Percentiles rank a stretch among this genome's conserved stretches.
Evolutionary conservation across 2,888 invertebrate species (phyloP).

Genomic region (Amphiduros pacificus): DNA sequence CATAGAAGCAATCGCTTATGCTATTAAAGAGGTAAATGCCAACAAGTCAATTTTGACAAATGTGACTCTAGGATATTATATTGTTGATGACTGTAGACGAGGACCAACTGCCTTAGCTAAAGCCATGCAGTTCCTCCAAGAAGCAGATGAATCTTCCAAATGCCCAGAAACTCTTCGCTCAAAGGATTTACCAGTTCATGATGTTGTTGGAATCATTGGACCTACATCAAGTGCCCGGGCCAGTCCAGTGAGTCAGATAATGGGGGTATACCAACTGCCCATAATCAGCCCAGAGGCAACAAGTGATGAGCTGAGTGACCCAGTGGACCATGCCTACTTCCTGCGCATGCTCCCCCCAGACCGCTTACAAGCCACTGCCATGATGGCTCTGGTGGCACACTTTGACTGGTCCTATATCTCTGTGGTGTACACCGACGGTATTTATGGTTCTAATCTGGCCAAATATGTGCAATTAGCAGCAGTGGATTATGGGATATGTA

Average conservation of each 20-base stretch:
- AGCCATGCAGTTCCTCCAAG: not conserved
- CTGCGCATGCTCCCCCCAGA: not conserved
- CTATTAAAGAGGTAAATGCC: not conserved
- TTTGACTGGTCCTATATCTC: conserved; percentile 1
- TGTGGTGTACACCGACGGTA: not conserved
- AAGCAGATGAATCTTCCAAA: not conserved
- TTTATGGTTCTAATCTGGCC: not conserved
- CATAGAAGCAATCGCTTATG: not conserved
- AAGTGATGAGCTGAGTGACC: not conserved
- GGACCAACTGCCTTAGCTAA: not conserved
- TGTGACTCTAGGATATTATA: not conserved
- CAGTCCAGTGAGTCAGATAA: not conserved
- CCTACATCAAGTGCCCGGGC: conserved; percentile 3
- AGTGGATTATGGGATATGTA: not conserved
- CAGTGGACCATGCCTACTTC: not conserved
- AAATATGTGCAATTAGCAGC: not conserved
- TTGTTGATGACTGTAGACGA: not conserved
- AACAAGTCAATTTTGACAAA: not conserved
- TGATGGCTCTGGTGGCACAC: not conserved
- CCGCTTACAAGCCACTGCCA: not conserved
- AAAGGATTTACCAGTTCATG: not conserved
- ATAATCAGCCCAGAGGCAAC: not conserved
- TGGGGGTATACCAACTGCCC: not conserved
- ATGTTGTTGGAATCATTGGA: not conserved
- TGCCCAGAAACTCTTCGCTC: not conserved